These are phyloP conservation scores for Hemitrygon akajei DNA, from an alignment of 2,797 vertebrate species.

Conservation along the genomic window DNA sequence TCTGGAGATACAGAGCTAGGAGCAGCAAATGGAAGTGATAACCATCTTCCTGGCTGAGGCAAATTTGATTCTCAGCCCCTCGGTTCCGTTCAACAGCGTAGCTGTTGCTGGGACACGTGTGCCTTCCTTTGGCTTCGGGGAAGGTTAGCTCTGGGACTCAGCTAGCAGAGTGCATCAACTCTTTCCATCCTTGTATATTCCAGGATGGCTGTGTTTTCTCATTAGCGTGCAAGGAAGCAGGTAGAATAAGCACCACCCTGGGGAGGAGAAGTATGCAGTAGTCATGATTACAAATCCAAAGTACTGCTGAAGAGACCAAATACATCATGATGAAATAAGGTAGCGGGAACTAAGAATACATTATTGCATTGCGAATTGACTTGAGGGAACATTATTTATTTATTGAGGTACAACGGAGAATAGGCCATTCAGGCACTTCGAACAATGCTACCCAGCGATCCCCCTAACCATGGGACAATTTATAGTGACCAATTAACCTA, in stretches of 20 bases:
- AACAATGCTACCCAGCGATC: too few relatives aligned
- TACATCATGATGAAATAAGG: background rate
- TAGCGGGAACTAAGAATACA: background rate
- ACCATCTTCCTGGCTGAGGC: background rate
- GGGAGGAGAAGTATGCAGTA: background rate
- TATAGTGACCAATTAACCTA: too few relatives aligned
- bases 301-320: background rate
- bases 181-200: background rate
- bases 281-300: background rate
- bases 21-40: background rate
- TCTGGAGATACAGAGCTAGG: background rate
- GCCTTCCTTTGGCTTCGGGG: background rate
- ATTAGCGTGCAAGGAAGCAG: background rate
- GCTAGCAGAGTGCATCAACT: background rate
- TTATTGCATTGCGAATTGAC: background rate
- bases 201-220: background rate
- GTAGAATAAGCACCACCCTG: background rate
- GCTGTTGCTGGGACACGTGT: background rate
- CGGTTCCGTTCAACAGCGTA: background rate
- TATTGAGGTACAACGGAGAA: too few relatives aligned
- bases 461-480: too few relatives aligned
- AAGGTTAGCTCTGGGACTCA: background rate
- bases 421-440: too few relatives aligned
- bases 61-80: background rate
- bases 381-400: background rate